Percentiles rank a stretch among this genome's conserved stretches.
phyloP scores from a whole-genome alignment of 1,140 invertebrate genomes.

The Papilio machaon region DNA sequence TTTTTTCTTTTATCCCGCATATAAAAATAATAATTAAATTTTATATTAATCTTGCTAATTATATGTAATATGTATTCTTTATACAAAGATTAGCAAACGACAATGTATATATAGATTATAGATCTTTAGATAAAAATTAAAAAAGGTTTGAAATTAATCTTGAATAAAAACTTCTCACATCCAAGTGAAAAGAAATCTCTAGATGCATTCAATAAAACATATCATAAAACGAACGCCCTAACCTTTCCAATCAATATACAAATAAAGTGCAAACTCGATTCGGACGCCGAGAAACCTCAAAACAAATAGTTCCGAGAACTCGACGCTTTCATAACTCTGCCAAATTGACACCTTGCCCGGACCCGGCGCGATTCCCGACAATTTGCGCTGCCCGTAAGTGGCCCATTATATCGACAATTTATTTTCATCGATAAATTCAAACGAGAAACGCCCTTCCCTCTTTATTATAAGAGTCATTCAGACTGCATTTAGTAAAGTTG shows the following conservation, averaged over 20 bases:
- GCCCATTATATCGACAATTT: constrained; percentile 74
- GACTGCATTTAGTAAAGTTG: constrained; percentile 48
- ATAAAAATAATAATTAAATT: too few relatives aligned
- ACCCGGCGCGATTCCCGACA: constrained; percentile 73
- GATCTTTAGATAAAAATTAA: neutral
- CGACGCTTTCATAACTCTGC: constrained; percentile 77
- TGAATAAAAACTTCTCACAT: neutral
- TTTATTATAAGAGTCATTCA: constrained; percentile 41
- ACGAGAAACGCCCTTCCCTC: constrained; percentile 43
- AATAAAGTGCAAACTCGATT: constrained; percentile 66
- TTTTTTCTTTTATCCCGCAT: too few relatives aligned
- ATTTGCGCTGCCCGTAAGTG: constrained; percentile 78
- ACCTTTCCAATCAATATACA: constrained; percentile 64
- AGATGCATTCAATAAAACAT: constrained; percentile 74
- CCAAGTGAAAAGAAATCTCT: constrained; percentile 25
- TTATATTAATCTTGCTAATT: too few relatives aligned
- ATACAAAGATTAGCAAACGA: neutral
- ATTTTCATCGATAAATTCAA: constrained; percentile 37
- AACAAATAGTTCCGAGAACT: constrained; percentile 80
- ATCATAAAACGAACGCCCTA: constrained; percentile 62
- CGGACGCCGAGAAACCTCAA: constrained; percentile 59
- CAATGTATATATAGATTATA: neutral
- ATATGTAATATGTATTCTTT: too few relatives aligned
- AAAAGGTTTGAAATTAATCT: constrained; percentile 9
- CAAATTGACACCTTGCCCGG: constrained; percentile 81